phyloP scores from a whole-genome alignment of 2,888 invertebrate species.

The Drosophila melanocephala region DNA sequence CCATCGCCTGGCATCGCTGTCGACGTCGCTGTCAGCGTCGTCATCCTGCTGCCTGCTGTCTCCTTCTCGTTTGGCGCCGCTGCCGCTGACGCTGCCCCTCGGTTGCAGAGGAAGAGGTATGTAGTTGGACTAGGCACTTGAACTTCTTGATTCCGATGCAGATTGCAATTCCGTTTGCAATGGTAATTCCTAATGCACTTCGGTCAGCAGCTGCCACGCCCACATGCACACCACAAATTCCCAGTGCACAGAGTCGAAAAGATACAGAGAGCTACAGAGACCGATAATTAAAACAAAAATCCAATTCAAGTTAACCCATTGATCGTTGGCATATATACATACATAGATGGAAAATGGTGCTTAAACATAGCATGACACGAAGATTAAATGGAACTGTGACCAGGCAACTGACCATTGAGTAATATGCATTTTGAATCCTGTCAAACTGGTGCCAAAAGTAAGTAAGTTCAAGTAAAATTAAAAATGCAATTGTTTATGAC shows the following conservation, averaged over 20 bases:
- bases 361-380: neutral
- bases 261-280: conserved; percentile 10
- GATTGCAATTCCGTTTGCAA: conserved; percentile 47
- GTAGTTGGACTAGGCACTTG: conserved; percentile 31
- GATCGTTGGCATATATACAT: neutral
- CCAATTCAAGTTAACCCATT: conserved; percentile 36
- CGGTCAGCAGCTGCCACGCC: conserved; percentile 43
- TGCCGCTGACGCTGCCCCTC: conserved; percentile 3
- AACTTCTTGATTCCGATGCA: conserved; percentile 47
- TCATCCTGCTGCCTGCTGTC: conserved; percentile 24
- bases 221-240: conserved; percentile 9
- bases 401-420: neutral
- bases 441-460: accelerated
- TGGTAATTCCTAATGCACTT: conserved; percentile 52
- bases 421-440: neutral
- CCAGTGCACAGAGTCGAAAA: conserved; percentile 23
- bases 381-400: neutral
- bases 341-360: neutral
- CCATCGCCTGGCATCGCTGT: conserved; percentile 46
- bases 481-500: neutral
- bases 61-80: conserved; percentile 9
- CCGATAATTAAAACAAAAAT: conserved; percentile 50
- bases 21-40: conserved; percentile 34
- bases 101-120: neutral
- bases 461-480: no score